A percentile compares a stretch with the other conserved stretches of the same genome.
Evolutionary conservation across 1,140 invertebrate genomes (phyloP).

Genomic region (Aphis gossypii): DNA sequence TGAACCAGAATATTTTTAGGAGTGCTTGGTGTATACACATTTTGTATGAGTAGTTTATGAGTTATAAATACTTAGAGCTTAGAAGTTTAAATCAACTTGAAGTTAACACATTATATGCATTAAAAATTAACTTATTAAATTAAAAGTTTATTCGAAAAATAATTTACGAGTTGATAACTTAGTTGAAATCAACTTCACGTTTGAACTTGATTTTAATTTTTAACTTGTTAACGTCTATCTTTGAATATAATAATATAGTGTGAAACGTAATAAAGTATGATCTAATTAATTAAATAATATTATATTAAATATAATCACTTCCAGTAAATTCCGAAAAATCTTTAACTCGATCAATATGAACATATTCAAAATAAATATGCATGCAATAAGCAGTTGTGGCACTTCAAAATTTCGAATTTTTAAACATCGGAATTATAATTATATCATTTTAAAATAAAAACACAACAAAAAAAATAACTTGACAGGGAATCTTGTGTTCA

Average conservation of each 20-base stretch:
- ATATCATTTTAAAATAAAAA: neutral
- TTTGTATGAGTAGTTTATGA: neutral
- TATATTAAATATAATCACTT: neutral
- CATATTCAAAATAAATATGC: neutral
- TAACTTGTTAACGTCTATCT: neutral
- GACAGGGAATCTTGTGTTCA: neutral
- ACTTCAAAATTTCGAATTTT: neutral
- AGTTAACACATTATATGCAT: neutral
- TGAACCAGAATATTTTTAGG: neutral
- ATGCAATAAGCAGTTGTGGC: neutral
- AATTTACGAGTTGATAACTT: neutral
- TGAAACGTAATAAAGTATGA: neutral
- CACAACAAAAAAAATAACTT: neutral
- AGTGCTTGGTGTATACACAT: neutral
- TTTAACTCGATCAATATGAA: neutral
- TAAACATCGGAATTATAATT: neutral
- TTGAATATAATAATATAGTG: neutral
- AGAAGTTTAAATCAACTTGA: neutral
- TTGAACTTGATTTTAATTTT: slow-evolving; percentile 12
- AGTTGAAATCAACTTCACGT: neutral
- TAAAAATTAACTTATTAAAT: neutral
- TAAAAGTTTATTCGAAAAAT: neutral
- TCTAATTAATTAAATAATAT: neutral
- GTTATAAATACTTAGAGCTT: slow-evolving; percentile 11
- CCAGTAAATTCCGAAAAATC: neutral